Conservation (phyloP, 2,888 invertebrate genomes). For the Ormyrus thymus region DNA sequence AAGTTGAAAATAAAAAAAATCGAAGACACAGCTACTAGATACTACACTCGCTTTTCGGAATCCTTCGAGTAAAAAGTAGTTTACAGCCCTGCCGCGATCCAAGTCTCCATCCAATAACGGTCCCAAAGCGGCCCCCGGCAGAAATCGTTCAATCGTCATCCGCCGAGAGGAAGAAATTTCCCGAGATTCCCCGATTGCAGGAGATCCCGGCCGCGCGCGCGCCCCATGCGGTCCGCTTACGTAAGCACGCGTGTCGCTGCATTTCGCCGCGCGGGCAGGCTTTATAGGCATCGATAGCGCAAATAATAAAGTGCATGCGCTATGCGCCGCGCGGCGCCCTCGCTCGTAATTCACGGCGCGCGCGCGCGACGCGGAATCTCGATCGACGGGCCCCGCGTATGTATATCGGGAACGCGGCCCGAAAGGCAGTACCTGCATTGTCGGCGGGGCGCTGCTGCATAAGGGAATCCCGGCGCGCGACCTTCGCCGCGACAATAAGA, state of each 20-base stretch:
- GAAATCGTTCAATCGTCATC: slow-evolving; percentile 12
- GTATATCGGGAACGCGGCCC: not conserved
- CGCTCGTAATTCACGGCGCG: slow-evolving; percentile 23
- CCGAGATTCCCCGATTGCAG: not conserved
- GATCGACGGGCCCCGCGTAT: slow-evolving; percentile 33
- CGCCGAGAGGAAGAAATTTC: no score
- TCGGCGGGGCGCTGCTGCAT: no score
- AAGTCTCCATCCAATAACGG: no score
- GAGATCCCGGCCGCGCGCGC: not conserved
- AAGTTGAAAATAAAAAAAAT: no score
- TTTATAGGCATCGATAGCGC: slow-evolving; percentile 30
- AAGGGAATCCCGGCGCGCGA: no score
- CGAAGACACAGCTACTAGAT: no score
- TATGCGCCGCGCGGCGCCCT: not conserved
- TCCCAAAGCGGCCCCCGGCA: not conserved
- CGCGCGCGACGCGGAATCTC: slow-evolving; percentile 23
- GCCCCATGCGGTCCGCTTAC: slow-evolving; percentile 20
- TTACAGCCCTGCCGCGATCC: no score
- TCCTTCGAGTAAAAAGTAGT: no score
- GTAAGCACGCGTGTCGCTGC: not conserved
- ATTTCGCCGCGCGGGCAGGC: not conserved
- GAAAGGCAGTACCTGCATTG: no score
- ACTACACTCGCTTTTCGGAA: no score
- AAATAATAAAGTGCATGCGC: slow-evolving; percentile 14
- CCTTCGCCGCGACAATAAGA: no score